phyloP scores from a whole-genome alignment of 1,140 invertebrate genomes.

The Zaprionus camerounensis region DNA sequence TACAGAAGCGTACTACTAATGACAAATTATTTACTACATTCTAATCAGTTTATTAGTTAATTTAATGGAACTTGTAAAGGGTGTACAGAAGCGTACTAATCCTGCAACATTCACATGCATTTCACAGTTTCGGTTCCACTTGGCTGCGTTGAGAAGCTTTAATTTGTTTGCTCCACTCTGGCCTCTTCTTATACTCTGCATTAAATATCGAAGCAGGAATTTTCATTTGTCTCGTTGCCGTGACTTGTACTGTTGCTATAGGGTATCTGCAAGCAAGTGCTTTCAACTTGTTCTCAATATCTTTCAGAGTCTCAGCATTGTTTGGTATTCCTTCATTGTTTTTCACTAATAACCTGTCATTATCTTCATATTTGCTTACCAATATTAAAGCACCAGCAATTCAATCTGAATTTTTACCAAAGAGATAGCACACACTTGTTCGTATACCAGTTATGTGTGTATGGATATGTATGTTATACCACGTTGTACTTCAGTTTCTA shows the following conservation, averaged over 20 bases:
- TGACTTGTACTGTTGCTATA: background rate
- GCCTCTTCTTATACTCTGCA: background rate
- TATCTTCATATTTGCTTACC: constrained; percentile 77
- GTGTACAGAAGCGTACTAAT: background rate
- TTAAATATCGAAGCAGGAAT: background rate
- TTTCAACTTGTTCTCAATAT: background rate
- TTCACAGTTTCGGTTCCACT: constrained; percentile 56
- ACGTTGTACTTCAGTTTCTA: background rate
- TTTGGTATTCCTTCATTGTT: constrained; percentile 55
- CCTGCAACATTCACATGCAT: constrained; percentile 34
- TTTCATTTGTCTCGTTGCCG: background rate
- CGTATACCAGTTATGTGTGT: background rate
- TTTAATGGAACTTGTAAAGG: background rate
- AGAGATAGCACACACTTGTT: background rate
- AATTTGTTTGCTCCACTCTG: constrained; percentile 13
- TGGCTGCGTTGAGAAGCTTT: constrained; percentile 21
- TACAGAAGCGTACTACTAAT: too few species aligned
- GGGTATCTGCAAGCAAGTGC: background rate
- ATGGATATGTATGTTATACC: background rate
- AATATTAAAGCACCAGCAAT: constrained; percentile 36
- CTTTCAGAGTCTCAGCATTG: constrained; percentile 65
- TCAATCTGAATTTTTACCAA: background rate
- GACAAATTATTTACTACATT: background rate
- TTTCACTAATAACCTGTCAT: constrained; percentile 74
- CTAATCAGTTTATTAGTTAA: background rate